These are phyloP conservation scores for Sorex maritimensis DNA, from an alignment of 2,797 vertebrate species.

Conservation along the genomic window DNA sequence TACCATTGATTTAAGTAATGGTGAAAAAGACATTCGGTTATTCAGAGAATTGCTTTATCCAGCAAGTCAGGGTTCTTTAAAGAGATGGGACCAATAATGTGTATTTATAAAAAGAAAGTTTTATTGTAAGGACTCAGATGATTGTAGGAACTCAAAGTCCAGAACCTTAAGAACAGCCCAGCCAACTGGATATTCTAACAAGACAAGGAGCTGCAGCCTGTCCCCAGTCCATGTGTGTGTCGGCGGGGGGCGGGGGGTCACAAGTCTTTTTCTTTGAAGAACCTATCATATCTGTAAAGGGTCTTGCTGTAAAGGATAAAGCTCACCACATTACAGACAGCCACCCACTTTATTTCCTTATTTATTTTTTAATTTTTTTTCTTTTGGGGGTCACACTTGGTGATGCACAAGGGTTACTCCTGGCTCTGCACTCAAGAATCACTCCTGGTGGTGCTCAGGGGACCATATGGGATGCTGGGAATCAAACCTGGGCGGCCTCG, in stretches of 20 bases:
- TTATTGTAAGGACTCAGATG: constrained; percentile 3
- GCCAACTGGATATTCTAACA: not conserved
- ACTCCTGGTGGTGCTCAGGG: too few relatives aligned
- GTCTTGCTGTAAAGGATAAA: not conserved
- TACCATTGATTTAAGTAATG: constrained; percentile 14
- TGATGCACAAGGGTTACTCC: too few relatives aligned
- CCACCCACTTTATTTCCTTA: not conserved
- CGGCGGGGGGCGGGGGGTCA: too few relatives aligned
- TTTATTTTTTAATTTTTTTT: too few relatives aligned
- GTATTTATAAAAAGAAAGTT: not conserved
- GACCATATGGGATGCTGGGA: too few relatives aligned
- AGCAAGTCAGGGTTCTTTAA: not conserved
- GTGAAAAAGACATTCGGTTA: not conserved
- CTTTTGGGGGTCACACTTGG: too few relatives aligned
- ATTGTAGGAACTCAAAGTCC: not conserved
- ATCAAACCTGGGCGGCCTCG: too few relatives aligned
- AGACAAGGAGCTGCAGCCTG: too few relatives aligned
- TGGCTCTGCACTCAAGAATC: too few relatives aligned
- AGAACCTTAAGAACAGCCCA: not conserved
- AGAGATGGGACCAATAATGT: constrained; percentile 2
- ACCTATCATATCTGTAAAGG: not conserved
- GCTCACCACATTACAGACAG: not conserved
- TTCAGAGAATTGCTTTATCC: constrained; percentile 57
- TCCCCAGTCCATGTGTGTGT: not conserved
- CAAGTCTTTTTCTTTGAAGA: not conserved